These are phyloP conservation scores for Diogma glabrata DNA, from an alignment of 2,888 invertebrate species.

Conservation along the genomic window DNA sequence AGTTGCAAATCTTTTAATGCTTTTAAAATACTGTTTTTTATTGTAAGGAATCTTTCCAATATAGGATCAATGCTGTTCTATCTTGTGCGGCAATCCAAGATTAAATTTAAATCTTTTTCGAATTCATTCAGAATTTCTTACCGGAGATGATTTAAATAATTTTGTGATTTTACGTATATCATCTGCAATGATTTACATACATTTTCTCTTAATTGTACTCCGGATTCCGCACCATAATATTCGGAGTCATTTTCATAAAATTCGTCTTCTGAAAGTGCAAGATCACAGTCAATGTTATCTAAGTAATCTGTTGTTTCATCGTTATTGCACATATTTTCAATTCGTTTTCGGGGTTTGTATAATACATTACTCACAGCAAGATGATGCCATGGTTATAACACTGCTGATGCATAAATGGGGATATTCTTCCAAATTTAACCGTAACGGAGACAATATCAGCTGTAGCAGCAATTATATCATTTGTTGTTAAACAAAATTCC, in stretches of 20 bases:
- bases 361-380: background rate
- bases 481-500: conserved; percentile 7
- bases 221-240: conserved; percentile 3
- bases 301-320: conserved; percentile 2
- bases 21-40: conserved; percentile 9
- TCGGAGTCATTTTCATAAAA: conserved; percentile 1
- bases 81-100: conserved; percentile 6
- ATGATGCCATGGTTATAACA: conserved; percentile 1
- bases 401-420: conserved; percentile 5
- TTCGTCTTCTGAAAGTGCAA: conserved; percentile 2
- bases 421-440: conserved; percentile 8
- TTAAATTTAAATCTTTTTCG: conserved; percentile 1
- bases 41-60: conserved; percentile 4
- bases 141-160: conserved; percentile 2
- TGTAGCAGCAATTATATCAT: conserved; percentile 6
- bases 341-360: conserved; percentile 3
- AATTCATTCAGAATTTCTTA: conserved; percentile 3
- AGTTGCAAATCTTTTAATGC: conserved; percentile 1
- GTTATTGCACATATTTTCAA: conserved; percentile 5
- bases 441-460: conserved; percentile 1
- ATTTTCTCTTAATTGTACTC: conserved; percentile 1
- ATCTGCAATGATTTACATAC: background rate
- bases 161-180: background rate
- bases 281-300: background rate
- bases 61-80: conserved; percentile 10